phyloP scores from a whole-genome alignment of 1,140 invertebrate species.

The Atta colombica region DNA sequence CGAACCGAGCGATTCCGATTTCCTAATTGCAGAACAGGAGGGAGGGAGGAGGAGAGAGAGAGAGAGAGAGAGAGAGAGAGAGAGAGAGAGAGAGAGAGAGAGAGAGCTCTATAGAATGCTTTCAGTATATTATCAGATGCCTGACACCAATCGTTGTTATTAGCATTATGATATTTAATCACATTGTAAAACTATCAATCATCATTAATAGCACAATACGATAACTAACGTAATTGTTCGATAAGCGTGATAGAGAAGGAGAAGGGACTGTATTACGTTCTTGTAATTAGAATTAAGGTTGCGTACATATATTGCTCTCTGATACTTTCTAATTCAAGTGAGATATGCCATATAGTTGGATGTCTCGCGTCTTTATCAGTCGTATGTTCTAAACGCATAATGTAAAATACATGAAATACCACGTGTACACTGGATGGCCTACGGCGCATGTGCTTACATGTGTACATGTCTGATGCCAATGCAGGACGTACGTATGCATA shows the following conservation, averaged over 20 bases:
- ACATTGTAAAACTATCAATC: slow-evolving; percentile 3
- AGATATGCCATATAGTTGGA: neutral
- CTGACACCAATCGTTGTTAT: neutral
- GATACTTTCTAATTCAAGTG: slow-evolving; percentile 17
- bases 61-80: neutral
- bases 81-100: neutral
- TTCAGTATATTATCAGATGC: neutral
- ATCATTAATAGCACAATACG: slow-evolving; percentile 26
- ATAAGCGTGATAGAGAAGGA: neutral
- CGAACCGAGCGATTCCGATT: slow-evolving; percentile 26
- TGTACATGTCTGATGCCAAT: neutral
- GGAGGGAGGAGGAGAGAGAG: neutral
- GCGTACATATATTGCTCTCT: neutral
- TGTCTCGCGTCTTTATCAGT: neutral
- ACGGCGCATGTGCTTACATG: slow-evolving; percentile 21
- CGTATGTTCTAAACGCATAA: slow-evolving; percentile 22
- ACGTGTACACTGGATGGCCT: neutral
- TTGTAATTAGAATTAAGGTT: slow-evolving; percentile 5
- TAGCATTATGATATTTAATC: slow-evolving; percentile 31
- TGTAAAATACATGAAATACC: slow-evolving; percentile 42
- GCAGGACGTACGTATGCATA: neutral
- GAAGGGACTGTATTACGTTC: neutral
- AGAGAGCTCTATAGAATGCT: neutral
- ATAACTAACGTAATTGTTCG: slow-evolving; percentile 3
- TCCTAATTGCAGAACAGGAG: slow-evolving; percentile 17